These are phyloP conservation scores for Lithobates sylvaticus DNA, from an alignment of 2,797 vertebrate species.

Conservation along the genomic window DNA sequence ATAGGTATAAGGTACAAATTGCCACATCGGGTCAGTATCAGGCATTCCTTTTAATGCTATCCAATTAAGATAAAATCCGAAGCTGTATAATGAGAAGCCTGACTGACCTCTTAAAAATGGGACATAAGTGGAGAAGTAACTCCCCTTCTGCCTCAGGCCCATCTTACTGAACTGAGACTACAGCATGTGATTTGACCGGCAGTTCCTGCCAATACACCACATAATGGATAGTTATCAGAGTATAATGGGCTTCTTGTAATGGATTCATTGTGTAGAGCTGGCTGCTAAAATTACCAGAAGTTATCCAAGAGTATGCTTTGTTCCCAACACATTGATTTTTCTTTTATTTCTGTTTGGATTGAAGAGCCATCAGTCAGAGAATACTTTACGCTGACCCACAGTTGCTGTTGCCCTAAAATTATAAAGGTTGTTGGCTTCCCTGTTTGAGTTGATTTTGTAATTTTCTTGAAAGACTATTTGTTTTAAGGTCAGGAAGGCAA, in stretches of 20 bases:
- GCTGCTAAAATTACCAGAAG: conserved; percentile 67
- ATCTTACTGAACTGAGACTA: conserved; percentile 58
- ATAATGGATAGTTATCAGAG: conserved; percentile 59
- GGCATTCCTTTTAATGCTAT: conserved; percentile 19
- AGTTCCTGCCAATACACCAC: conserved; percentile 51
- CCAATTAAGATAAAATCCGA: conserved; percentile 13
- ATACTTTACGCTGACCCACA: background rate
- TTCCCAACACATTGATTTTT: conserved; percentile 27
- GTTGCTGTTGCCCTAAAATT: background rate
- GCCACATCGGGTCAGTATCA: background rate
- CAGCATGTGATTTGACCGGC: conserved; percentile 65
- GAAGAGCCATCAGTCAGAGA: conserved; percentile 7
- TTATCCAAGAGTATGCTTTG: conserved; percentile 52
- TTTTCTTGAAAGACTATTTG: background rate
- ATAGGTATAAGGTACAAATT: background rate
- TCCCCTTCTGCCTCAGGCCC: conserved; percentile 39
- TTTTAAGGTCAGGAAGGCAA: background rate
- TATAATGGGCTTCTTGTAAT: conserved; percentile 65
- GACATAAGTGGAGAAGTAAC: conserved; percentile 48
- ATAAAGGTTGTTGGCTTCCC: background rate
- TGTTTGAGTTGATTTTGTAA: background rate
- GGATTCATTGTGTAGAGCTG: conserved; percentile 64
- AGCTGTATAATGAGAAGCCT: conserved; percentile 14
- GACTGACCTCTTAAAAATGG: conserved; percentile 35
- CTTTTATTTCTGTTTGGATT: conserved; percentile 33